Evolutionary conservation across 2,888 invertebrate genomes (phyloP).

Genomic region (Polylopha cassiicola): DNA sequence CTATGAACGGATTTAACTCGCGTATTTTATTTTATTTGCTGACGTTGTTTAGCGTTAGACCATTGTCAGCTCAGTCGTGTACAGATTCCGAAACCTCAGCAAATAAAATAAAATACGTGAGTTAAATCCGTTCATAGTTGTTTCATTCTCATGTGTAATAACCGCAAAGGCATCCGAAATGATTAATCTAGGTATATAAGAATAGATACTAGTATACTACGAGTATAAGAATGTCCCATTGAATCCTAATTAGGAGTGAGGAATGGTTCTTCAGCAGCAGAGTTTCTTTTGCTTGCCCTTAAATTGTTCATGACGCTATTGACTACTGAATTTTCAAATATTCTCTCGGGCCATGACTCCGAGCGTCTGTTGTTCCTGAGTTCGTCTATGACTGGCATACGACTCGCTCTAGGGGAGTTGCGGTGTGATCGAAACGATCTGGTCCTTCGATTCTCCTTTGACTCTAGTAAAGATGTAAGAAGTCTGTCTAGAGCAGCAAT

Average conservation of each 20-base stretch:
- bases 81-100: too few relatives aligned
- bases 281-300: conserved; percentile 49
- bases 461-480: conserved; percentile 77
- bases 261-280: conserved; percentile 58
- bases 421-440: conserved; percentile 54
- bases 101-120: too few relatives aligned
- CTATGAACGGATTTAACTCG: too few relatives aligned
- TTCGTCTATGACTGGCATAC: conserved; percentile 46
- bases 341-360: conserved; percentile 66
- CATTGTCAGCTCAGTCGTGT: too few relatives aligned
- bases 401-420: conserved; percentile 56
- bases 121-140: too few relatives aligned
- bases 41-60: too few relatives aligned
- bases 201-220: too few relatives aligned
- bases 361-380: conserved; percentile 41
- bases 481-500: conserved; percentile 80
- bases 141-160: too few relatives aligned
- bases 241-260: conserved; percentile 53
- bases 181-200: too few relatives aligned
- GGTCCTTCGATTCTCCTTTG: conserved; percentile 51
- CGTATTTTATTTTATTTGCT: too few relatives aligned
- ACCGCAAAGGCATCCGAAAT: too few relatives aligned
- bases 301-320: conserved; percentile 59
- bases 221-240: neutral
- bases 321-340: conserved; percentile 63